Conservation (phyloP, 2,113 vertebrate species). For the Ursus arctos region DNA sequence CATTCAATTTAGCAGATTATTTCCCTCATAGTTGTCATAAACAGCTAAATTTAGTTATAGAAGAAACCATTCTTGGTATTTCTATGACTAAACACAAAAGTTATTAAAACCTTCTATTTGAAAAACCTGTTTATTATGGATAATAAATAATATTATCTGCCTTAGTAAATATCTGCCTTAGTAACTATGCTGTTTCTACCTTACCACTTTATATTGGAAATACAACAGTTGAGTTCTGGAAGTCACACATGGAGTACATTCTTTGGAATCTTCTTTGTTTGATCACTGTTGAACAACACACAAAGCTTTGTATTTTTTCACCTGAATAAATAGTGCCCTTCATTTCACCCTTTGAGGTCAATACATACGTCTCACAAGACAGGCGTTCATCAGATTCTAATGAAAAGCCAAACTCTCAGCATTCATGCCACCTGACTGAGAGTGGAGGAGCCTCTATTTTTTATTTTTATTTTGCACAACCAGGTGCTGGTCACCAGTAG, state of each 20-base stretch:
- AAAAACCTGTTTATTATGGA: neutral
- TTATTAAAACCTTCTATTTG: neutral
- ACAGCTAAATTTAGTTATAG: neutral
- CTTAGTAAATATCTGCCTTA: neutral
- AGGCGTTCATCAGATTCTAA: conserved; percentile 66
- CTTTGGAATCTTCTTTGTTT: conserved; percentile 94
- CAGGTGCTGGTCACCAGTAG: conserved; percentile 75
- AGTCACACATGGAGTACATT: conserved; percentile 91
- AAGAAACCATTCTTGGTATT: neutral
- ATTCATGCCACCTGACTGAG: conserved; percentile 71
- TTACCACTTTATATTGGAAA: conserved; percentile 61
- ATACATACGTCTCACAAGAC: conserved; percentile 76
- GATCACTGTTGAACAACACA: conserved; percentile 88
- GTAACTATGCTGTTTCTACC: conserved; percentile 5
- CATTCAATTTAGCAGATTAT: neutral
- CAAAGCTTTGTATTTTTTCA: conserved; percentile 93
- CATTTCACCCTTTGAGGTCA: conserved; percentile 90
- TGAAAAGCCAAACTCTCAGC: conserved; percentile 62
- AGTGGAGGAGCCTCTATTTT: conserved; percentile 84
- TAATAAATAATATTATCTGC: neutral
- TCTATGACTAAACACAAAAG: neutral
- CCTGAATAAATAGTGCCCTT: conserved; percentile 95
- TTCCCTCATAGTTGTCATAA: neutral
- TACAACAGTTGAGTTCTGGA: conserved; percentile 70
- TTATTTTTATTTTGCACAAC: conserved; percentile 80